These are phyloP conservation scores for Cochlearius cochlearius DNA, from an alignment of 2,113 vertebrate genomes.

Conservation along the genomic window DNA sequence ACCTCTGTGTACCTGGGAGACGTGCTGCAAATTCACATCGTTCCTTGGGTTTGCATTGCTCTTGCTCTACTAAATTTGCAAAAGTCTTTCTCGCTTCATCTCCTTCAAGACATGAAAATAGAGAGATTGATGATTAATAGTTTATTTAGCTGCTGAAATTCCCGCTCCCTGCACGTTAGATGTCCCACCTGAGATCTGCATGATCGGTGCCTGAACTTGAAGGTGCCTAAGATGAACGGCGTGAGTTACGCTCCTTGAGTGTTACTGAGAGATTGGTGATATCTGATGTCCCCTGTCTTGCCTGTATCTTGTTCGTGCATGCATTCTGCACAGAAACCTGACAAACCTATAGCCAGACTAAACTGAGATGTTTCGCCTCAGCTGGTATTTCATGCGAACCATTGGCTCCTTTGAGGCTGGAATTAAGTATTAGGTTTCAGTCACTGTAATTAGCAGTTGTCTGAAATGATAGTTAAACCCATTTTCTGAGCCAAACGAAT, in stretches of 20 bases:
- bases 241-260: background rate
- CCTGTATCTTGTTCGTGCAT: background rate
- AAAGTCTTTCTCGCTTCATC: background rate
- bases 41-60: background rate
- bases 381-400: background rate
- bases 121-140: background rate
- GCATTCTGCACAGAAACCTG: background rate
- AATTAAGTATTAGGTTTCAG: background rate
- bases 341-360: background rate
- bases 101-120: background rate
- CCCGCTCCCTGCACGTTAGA: background rate
- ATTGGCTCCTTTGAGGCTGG: background rate
- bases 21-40: fast-evolving
- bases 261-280: background rate
- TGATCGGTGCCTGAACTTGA: background rate
- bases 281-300: background rate
- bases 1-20: background rate
- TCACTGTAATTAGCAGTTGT: background rate
- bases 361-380: background rate
- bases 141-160: background rate
- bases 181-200: background rate
- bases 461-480: background rate
- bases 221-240: background rate
- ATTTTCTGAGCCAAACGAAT: background rate
- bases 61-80: background rate